A percentile compares a stretch with the other conserved stretches of the same genome.
Conservation (phyloP, 2,113 vertebrate species). For the Hystrix cristata region DNA sequence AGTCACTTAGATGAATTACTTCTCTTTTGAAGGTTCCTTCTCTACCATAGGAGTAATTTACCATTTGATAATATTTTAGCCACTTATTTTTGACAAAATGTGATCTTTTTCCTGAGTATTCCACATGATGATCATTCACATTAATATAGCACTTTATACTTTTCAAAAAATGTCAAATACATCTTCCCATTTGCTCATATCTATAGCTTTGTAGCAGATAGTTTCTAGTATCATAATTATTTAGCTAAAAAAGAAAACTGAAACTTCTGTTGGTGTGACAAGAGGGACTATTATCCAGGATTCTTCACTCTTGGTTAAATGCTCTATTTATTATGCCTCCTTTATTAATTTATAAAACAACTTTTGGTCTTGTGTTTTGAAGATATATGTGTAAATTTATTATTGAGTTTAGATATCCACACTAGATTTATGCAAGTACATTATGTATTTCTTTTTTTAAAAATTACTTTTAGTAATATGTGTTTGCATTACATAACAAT, state of each 20-base stretch:
- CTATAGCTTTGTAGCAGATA: neutral
- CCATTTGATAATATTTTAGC: conserved; percentile 15
- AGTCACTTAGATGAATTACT: neutral
- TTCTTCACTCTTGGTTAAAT: neutral
- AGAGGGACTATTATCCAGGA: neutral
- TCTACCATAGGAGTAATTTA: neutral
- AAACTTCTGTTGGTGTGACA: neutral
- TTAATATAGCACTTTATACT: neutral
- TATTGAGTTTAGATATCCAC: neutral
- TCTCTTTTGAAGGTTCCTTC: conserved; percentile 10
- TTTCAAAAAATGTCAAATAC: conserved; percentile 19
- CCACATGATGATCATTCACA: neutral
- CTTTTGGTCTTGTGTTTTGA: neutral
- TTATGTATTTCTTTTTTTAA: neutral
- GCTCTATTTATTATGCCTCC: neutral
- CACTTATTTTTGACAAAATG: neutral
- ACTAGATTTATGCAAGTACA: neutral
- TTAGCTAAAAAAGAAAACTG: neutral
- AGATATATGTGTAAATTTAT: neutral
- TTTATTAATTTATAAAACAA: neutral
- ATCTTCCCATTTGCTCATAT: neutral
- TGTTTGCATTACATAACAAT: neutral
- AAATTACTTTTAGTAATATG: neutral
- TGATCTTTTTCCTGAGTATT: neutral
- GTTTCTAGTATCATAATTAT: neutral